phyloP scores from a whole-genome alignment of 2,113 vertebrate genomes.

The Cololabis saira region DNA sequence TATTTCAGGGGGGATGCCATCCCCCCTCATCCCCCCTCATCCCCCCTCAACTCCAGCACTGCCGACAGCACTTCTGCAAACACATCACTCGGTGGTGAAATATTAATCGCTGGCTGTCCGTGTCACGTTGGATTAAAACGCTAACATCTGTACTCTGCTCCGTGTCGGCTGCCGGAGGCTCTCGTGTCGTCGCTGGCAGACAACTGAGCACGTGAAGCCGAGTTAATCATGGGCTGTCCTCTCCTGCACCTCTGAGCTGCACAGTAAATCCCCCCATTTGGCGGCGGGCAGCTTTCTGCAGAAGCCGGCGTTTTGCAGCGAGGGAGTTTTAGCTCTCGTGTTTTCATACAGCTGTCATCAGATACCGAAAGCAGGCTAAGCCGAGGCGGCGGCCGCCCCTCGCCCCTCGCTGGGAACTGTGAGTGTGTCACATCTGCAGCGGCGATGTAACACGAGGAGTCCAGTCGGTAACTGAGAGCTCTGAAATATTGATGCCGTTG shows the following conservation, averaged over 20 bases:
- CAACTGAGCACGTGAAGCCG: background rate
- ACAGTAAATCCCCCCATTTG: constrained; percentile 32
- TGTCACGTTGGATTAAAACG: constrained; percentile 7
- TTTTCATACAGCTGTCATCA: constrained; percentile 35
- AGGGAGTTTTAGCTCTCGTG: constrained; percentile 10
- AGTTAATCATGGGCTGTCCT: constrained; percentile 30
- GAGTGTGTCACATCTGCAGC: too few relatives aligned
- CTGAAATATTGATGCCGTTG: constrained; percentile 37
- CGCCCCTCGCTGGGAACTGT: too few relatives aligned
- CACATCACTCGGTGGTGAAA: constrained; percentile 17
- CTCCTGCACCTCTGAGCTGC: constrained; percentile 22
- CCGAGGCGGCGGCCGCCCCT: background rate
- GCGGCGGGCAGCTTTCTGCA: constrained; percentile 25
- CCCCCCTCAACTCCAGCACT: too few relatives aligned
- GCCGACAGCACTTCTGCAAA: background rate
- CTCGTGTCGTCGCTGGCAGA: constrained; percentile 3
- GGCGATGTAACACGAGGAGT: background rate
- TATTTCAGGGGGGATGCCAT: too few relatives aligned
- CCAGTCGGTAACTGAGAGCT: constrained; percentile 17
- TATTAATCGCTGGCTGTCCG: background rate
- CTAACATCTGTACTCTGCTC: background rate
- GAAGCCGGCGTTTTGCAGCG: constrained; percentile 13
- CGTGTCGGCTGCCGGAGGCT: background rate
- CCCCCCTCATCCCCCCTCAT: too few relatives aligned
- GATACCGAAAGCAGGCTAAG: constrained; percentile 29